These are phyloP conservation scores for Lutraria lutraria DNA, from an alignment of 2,888 invertebrate species.

Conservation along the genomic window DNA sequence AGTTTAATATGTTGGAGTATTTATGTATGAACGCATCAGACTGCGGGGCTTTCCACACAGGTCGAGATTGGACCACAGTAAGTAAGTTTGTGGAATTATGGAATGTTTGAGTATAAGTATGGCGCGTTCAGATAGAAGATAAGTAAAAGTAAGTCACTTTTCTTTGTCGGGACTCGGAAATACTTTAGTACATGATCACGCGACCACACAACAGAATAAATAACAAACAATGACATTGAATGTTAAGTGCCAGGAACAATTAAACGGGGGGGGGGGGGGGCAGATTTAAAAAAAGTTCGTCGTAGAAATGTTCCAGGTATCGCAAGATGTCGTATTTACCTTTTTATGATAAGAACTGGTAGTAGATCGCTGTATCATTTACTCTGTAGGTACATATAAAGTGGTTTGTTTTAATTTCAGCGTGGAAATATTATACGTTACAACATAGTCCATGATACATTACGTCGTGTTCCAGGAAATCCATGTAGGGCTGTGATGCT, in stretches of 20 bases:
- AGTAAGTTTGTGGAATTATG: neutral
- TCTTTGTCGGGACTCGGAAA: too few relatives aligned
- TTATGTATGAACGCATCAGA: slow-evolving; percentile 73
- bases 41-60: slow-evolving; percentile 76
- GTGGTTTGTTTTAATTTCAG: slow-evolving; percentile 54
- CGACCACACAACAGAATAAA: too few relatives aligned
- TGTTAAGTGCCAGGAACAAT: too few relatives aligned
- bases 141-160: too few relatives aligned
- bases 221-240: too few relatives aligned
- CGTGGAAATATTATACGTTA: slow-evolving; percentile 75
- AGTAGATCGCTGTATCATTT: neutral
- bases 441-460: slow-evolving; percentile 74
- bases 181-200: too few relatives aligned
- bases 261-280: too few relatives aligned
- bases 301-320: too few relatives aligned
- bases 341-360: neutral
- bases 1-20: slow-evolving; percentile 76
- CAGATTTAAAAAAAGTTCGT: too few relatives aligned
- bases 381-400: neutral
- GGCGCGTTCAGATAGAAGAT: too few relatives aligned
- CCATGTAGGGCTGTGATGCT: slow-evolving; percentile 75
- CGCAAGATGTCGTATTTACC: neutral
- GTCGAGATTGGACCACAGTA: slow-evolving; percentile 76
- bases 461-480: slow-evolving; percentile 72
- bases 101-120: too few relatives aligned